phyloP scores from a whole-genome alignment of 2,888 invertebrate species.

The Leptinotarsa rubiginosa region DNA sequence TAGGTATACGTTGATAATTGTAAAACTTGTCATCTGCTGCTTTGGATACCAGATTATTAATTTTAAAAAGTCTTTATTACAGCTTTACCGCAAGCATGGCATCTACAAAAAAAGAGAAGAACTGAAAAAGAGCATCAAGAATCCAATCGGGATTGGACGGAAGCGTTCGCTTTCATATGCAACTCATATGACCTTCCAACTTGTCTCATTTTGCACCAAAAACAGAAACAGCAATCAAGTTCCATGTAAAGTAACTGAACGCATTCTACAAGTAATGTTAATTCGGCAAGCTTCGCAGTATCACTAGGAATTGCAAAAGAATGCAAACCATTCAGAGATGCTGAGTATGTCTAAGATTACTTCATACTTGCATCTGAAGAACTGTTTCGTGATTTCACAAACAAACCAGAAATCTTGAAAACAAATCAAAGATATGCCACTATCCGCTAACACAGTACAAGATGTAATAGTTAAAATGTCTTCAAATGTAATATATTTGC shows the following conservation, averaged over 20 bases:
- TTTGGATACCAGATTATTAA: background rate
- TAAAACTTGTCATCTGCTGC: background rate
- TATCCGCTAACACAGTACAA: too few species aligned
- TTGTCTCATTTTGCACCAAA: too few species aligned
- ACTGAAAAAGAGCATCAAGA: slow-evolving; percentile 13
- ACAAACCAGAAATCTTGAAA: slow-evolving; percentile 20
- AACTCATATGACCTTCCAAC: slow-evolving; percentile 23
- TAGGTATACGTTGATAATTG: background rate
- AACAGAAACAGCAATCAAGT: too few species aligned
- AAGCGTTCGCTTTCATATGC: slow-evolving; percentile 26
- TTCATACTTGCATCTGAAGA: slow-evolving; percentile 27
- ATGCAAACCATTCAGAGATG: background rate
- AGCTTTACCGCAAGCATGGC: slow-evolving; percentile 6
- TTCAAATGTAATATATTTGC: slow-evolving; percentile 1
- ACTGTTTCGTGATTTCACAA: slow-evolving; percentile 23
- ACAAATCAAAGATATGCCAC: slow-evolving; percentile 6
- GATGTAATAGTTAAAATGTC: background rate
- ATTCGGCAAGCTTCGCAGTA: too few species aligned
- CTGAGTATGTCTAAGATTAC: slow-evolving; percentile 14
- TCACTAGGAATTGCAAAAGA: too few species aligned
- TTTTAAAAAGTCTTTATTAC: background rate
- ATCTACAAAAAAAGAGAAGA: slow-evolving; percentile 21
- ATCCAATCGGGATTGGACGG: too few species aligned
- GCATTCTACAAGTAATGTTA: too few species aligned
- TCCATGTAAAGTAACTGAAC: too few species aligned